These are phyloP conservation scores for Leptatherina wallacei DNA, from an alignment of 2,797 vertebrate species.

Conservation along the genomic window DNA sequence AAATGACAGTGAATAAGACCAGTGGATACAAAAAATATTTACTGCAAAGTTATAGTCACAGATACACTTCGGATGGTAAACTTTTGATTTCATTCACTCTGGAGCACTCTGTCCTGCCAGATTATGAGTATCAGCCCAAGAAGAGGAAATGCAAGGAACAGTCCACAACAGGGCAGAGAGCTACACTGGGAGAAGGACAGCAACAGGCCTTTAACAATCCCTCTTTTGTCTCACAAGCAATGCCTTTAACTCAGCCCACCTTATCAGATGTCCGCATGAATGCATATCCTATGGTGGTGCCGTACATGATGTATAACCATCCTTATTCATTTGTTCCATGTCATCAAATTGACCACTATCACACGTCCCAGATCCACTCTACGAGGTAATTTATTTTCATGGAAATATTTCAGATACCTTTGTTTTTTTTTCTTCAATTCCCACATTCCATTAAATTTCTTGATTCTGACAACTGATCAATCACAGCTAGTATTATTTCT, in stretches of 20 bases:
- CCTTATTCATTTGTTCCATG: conserved; percentile 64
- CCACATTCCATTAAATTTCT: not conserved
- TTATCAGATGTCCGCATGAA: conserved; percentile 62
- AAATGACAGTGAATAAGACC: not conserved
- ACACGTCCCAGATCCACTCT: conserved; percentile 72
- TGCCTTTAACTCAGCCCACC: conserved; percentile 65
- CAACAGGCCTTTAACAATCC: conserved; percentile 40
- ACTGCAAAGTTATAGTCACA: not conserved
- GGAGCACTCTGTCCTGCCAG: conserved; percentile 21
- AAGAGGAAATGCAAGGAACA: conserved; percentile 10
- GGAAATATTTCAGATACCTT: not conserved
- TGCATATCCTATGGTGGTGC: conserved; percentile 47
- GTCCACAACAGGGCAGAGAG: not conserved
- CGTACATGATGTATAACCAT: conserved; percentile 63
- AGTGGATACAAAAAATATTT: conserved; percentile 1
- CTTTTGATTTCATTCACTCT: conserved; percentile 41
- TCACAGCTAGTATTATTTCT: not conserved
- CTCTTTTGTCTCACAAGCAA: conserved; percentile 59
- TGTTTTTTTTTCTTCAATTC: not conserved
- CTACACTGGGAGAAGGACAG: not conserved
- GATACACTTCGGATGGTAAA: not conserved
- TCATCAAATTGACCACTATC: conserved; percentile 71
- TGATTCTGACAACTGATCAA: not conserved
- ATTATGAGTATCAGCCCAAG: conserved; percentile 25
- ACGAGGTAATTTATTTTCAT: conserved; percentile 74